Percentiles rank a stretch among this genome's conserved stretches.
Evolutionary conservation across 2,113 vertebrate genomes (phyloP).

Genomic region (Rhizomys pruinosus): DNA sequence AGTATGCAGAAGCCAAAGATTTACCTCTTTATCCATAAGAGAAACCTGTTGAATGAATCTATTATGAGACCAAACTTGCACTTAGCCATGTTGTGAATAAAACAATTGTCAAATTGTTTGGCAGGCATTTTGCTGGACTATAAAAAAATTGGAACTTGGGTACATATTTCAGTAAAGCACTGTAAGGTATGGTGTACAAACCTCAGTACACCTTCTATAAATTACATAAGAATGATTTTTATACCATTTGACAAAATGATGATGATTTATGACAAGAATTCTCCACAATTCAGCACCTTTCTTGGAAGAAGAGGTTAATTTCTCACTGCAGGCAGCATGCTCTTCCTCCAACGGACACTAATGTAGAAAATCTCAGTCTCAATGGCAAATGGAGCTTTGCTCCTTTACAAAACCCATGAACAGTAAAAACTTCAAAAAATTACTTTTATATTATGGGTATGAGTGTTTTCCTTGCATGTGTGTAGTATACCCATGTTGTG

Average conservation of each 20-base stretch:
- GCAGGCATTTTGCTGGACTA: constrained; percentile 11
- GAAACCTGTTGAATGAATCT: neutral
- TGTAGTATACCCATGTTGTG: too few relatives aligned
- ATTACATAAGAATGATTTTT: constrained; percentile 25
- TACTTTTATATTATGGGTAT: too few relatives aligned
- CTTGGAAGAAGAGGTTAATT: neutral
- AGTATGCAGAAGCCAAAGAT: neutral
- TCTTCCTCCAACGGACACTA: neutral
- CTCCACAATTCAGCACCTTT: constrained; percentile 1
- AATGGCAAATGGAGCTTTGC: neutral
- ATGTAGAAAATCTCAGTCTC: neutral
- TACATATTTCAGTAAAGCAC: neutral
- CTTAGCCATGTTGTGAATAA: neutral
- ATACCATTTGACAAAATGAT: constrained; percentile 9
- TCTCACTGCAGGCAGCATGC: neutral
- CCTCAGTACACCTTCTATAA: neutral
- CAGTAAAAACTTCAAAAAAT: neutral
- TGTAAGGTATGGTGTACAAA: neutral
- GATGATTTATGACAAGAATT: neutral
- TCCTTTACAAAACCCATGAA: neutral
- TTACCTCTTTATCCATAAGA: neutral
- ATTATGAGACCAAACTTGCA: neutral
- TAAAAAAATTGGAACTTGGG: neutral
- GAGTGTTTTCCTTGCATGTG: too few relatives aligned
- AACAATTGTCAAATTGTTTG: constrained; percentile 32